Conservation (phyloP, 2,797 vertebrate genomes). For the Spondyliosoma cantharus region DNA sequence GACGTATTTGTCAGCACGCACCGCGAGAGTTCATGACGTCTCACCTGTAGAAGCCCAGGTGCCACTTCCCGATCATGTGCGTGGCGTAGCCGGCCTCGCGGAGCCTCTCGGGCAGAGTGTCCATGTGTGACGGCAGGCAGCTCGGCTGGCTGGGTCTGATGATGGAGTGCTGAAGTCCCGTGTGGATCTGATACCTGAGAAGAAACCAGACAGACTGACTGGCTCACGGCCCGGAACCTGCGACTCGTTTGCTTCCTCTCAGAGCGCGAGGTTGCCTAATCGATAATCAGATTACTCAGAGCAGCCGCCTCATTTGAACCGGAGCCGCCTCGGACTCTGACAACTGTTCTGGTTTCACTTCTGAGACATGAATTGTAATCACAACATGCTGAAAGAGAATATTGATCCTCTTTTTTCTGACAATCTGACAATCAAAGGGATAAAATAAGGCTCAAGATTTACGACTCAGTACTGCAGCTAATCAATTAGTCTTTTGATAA, state of each 20-base stretch:
- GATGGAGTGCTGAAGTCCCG: slow-evolving; percentile 96
- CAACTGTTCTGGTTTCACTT: neutral
- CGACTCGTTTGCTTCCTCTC: neutral
- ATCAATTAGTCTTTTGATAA: neutral
- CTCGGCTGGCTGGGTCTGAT: slow-evolving; percentile 96
- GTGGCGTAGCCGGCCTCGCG: slow-evolving; percentile 92
- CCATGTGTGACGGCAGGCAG: slow-evolving; percentile 90
- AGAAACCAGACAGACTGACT: too few relatives aligned
- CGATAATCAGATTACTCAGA: slow-evolving; percentile 23
- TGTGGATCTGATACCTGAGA: slow-evolving; percentile 99
- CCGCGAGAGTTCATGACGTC: too few relatives aligned
- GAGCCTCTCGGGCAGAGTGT: slow-evolving; percentile 95
- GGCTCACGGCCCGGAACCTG: neutral
- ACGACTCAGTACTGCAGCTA: neutral
- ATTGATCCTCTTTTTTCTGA: neutral
- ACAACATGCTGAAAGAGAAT: neutral
- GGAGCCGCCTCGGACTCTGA: neutral
- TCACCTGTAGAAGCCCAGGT: slow-evolving; percentile 96
- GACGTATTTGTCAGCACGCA: too few relatives aligned
- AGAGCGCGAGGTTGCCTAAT: neutral
- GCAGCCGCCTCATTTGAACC: neutral
- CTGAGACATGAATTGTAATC: neutral
- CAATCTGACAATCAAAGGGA: neutral
- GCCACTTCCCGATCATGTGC: slow-evolving; percentile 99
- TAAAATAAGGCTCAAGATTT: neutral